Conservation (phyloP, 2,113 vertebrate genomes). For the Cervus canadensis region DNA sequence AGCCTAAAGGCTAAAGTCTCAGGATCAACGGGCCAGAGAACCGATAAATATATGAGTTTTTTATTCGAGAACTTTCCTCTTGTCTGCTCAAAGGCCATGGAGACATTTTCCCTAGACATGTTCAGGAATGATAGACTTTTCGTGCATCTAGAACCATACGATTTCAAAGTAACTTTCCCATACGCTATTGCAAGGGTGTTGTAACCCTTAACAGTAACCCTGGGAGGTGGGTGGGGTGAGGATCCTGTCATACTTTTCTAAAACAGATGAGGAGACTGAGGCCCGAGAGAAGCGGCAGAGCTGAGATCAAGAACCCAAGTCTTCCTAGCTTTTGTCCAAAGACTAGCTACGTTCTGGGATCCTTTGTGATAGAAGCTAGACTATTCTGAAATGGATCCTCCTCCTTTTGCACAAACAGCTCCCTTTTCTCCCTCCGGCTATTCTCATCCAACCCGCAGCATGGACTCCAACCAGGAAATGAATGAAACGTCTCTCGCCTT, state of each 20-base stretch:
- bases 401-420: background rate
- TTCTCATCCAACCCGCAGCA: background rate
- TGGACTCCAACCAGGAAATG: background rate
- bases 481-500: constrained; percentile 68
- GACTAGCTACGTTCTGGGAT: background rate
- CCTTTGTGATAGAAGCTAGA: background rate
- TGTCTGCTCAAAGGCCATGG: background rate
- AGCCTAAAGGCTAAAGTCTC: background rate
- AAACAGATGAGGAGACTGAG: background rate
- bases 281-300: background rate
- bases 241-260: background rate
- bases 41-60: background rate
- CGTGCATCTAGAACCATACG: background rate
- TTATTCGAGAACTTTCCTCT: background rate
- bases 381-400: background rate
- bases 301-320: background rate
- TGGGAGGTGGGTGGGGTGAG: background rate
- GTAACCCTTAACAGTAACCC: background rate
- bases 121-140: background rate
- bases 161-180: background rate
- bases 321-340: background rate
- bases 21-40: background rate
- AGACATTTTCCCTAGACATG: background rate
- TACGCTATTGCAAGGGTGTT: background rate
- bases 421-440: fast-evolving